A percentile compares a stretch with the other conserved stretches of the same genome.
Conservation (phyloP, 2,113 vertebrate species). For the Leuciscus idus region DNA sequence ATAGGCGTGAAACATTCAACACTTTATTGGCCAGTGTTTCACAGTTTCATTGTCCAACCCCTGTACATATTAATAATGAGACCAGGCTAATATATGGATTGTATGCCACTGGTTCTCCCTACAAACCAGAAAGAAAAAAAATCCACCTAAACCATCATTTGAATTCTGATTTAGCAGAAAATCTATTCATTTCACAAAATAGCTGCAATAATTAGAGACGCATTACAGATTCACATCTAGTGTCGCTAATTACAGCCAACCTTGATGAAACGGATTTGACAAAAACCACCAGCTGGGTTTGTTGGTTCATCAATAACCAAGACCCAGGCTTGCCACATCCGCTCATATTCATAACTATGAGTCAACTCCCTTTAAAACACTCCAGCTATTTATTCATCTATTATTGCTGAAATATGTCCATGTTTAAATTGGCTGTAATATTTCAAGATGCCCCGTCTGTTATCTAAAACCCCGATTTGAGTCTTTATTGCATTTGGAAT, state of each 20-base stretch:
- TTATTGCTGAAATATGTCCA: neutral
- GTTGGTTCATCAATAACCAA: slow-evolving; percentile 36
- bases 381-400: slow-evolving; percentile 5
- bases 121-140: neutral
- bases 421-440: slow-evolving; percentile 36
- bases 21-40: too few species aligned
- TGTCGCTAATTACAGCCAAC: slow-evolving; percentile 63
- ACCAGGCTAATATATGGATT: neutral
- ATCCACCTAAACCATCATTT: neutral
- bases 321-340: slow-evolving; percentile 17
- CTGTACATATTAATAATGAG: too few species aligned
- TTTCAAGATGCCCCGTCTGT: slow-evolving; percentile 38
- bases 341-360: slow-evolving; percentile 11
- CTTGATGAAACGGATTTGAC: slow-evolving; percentile 65
- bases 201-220: slow-evolving; percentile 38
- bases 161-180: neutral
- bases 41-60: too few species aligned
- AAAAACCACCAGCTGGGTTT: slow-evolving; percentile 25
- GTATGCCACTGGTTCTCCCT: neutral
- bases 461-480: slow-evolving; percentile 43
- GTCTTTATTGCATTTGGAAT: slow-evolving; percentile 19
- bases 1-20: too few species aligned
- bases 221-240: slow-evolving; percentile 46
- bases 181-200: slow-evolving; percentile 22
- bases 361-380: neutral